Evolutionary conservation across 2,888 invertebrate species (phyloP).

Genomic region (Eudemis profundana): DNA sequence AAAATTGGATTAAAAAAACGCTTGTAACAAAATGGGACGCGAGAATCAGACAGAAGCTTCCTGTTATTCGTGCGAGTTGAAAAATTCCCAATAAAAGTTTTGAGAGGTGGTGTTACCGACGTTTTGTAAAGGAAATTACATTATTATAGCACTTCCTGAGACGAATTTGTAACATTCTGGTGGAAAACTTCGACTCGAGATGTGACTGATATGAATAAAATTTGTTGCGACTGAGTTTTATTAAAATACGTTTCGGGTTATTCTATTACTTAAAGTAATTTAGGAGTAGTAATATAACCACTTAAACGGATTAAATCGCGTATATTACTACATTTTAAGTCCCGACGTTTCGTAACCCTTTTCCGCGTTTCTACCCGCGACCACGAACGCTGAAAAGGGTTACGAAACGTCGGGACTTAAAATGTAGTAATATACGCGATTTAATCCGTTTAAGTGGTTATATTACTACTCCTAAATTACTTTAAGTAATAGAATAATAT

Average conservation of each 20-base stretch:
- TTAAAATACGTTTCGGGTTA: not conserved
- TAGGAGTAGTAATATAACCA: too few relatives aligned
- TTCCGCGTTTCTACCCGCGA: too few relatives aligned
- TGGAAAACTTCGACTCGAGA: not conserved
- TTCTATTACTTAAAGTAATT: too few relatives aligned
- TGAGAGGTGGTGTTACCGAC: slow-evolving; percentile 29
- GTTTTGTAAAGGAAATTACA: slow-evolving; percentile 47
- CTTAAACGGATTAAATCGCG: too few relatives aligned
- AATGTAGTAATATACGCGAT: too few relatives aligned
- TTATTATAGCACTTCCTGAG: slow-evolving; percentile 35
- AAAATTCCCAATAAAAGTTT: slow-evolving; percentile 48
- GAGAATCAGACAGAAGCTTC: slow-evolving; percentile 44
- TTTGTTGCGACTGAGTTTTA: not conserved
- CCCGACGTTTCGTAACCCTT: too few relatives aligned
- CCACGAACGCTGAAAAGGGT: too few relatives aligned
- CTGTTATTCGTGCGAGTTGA: slow-evolving; percentile 47
- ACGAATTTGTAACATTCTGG: slow-evolving; percentile 18
- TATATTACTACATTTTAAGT: too few relatives aligned
- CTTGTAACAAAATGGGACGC: slow-evolving; percentile 22
- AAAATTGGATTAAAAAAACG: not conserved
- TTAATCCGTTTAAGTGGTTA: too few relatives aligned
- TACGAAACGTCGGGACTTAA: too few relatives aligned
- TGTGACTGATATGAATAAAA: not conserved
- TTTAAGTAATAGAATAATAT: too few relatives aligned
- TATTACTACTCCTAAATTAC: too few relatives aligned